Conservation (phyloP, 2,113 vertebrate genomes). For the Gracilinanus agilis region DNA sequence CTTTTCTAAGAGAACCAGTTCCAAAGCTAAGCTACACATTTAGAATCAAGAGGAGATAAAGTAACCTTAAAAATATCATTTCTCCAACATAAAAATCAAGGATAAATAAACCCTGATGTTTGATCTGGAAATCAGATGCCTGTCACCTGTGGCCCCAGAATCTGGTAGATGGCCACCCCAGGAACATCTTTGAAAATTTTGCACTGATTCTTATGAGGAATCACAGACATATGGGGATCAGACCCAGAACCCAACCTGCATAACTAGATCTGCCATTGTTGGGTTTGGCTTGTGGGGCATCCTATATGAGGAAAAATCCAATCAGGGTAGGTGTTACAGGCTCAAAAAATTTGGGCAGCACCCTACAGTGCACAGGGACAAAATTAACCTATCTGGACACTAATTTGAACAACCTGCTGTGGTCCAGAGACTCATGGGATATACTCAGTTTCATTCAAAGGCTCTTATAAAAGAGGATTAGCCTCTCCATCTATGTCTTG, state of each 20-base stretch:
- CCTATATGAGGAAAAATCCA: constrained; percentile 25
- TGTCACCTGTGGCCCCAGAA: constrained; percentile 32
- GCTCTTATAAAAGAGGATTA: background rate
- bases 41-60: background rate
- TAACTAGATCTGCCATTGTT: background rate
- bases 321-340: background rate
- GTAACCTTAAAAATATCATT: background rate
- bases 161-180: constrained; percentile 28
- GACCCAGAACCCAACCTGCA: background rate
- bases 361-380: background rate
- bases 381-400: background rate
- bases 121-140: constrained; percentile 17
- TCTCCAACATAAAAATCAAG: background rate
- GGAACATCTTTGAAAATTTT: constrained; percentile 47
- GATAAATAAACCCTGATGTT: background rate
- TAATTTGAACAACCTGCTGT: background rate
- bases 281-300: background rate
- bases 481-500: background rate
- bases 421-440: background rate
- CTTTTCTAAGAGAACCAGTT: background rate
- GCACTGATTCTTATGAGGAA: constrained; percentile 27
- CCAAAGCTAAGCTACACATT: background rate
- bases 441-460: background rate
- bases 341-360: constrained; percentile 4
- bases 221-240: background rate